Percentiles rank a stretch among this genome's conserved stretches.
These are phyloP conservation scores for Poecilia latipinna DNA, from an alignment of 2,113 vertebrate genomes.

Conservation along the genomic window DNA sequence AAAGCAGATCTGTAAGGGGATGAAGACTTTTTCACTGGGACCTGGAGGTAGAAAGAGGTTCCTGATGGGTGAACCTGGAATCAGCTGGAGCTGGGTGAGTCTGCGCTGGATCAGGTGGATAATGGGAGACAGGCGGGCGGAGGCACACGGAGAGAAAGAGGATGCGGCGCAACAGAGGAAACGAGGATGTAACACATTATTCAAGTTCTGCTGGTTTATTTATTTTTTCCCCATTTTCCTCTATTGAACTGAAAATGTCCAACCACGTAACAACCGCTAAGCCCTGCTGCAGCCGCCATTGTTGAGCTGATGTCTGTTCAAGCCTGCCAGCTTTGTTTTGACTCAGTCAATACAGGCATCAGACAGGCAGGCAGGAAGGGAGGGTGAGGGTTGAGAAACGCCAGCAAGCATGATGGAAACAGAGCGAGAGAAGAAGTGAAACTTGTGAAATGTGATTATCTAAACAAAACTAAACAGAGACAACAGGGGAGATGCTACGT, in stretches of 20 bases:
- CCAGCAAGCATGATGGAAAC: neutral
- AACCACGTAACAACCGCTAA: neutral
- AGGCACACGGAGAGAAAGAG: slow-evolving; percentile 25
- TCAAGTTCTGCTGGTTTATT: slow-evolving; percentile 2
- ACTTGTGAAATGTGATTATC: slow-evolving; percentile 10
- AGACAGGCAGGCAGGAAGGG: slow-evolving; percentile 51
- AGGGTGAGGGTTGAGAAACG: slow-evolving; percentile 29
- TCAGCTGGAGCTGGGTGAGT: neutral
- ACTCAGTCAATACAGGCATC: slow-evolving; percentile 9
- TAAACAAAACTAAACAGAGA: neutral
- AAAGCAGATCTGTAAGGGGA: neutral
- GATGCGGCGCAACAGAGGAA: slow-evolving; percentile 37
- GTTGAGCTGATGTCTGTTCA: slow-evolving; percentile 3
- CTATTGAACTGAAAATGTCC: slow-evolving; percentile 58
- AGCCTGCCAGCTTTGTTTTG: neutral
- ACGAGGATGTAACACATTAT: slow-evolving; percentile 31
- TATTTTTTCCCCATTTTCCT: slow-evolving; percentile 5
- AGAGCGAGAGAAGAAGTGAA: slow-evolving; percentile 33
- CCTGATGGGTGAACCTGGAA: neutral
- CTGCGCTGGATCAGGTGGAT: neutral
- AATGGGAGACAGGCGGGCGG: neutral
- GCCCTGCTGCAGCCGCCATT: slow-evolving; percentile 17
- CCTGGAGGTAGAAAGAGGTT: neutral
- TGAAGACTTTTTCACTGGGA: neutral
- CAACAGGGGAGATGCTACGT: neutral